Conservation (phyloP, 2,888 invertebrate genomes). For the Volucella inflata region DNA sequence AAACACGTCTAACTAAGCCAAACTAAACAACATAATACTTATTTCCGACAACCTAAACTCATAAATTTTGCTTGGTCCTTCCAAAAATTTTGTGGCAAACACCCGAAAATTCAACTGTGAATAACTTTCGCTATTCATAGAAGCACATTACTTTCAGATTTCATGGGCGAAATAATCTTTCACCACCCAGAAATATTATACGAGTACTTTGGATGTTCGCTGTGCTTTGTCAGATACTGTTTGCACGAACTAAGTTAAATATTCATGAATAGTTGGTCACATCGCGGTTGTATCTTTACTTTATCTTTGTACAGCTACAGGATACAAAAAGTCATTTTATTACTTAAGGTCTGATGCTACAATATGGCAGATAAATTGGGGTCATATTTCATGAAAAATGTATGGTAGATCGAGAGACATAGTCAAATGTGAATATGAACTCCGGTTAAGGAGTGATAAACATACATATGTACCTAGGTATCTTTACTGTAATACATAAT, state of each 20-base stretch:
- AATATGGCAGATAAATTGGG: slow-evolving; percentile 13
- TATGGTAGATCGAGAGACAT: neutral
- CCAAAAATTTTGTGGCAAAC: slow-evolving; percentile 16
- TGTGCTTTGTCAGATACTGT: neutral
- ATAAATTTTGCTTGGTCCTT: slow-evolving; percentile 29
- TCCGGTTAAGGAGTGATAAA: too few relatives aligned
- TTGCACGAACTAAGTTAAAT: slow-evolving; percentile 58
- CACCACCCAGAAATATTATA: slow-evolving; percentile 7
- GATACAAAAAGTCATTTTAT: slow-evolving; percentile 7
- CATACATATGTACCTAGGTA: too few relatives aligned
- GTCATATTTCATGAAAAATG: slow-evolving; percentile 5
- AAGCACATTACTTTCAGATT: slow-evolving; percentile 42
- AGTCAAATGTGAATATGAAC: neutral
- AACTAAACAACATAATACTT: slow-evolving; percentile 26
- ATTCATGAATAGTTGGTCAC: slow-evolving; percentile 72
- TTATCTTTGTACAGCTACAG: slow-evolving; percentile 37
- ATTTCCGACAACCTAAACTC: slow-evolving; percentile 37
- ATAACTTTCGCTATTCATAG: neutral
- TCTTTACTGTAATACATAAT: too few relatives aligned
- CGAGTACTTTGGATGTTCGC: slow-evolving; percentile 18
- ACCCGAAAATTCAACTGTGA: neutral
- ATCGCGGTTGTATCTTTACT: slow-evolving; percentile 48
- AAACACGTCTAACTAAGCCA: too few relatives aligned
- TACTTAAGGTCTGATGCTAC: slow-evolving; percentile 14
- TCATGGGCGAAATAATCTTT: slow-evolving; percentile 54